Percentiles rank a stretch among this genome's conserved stretches.
phyloP scores from a whole-genome alignment of 2,797 vertebrate species.

The Bradypodion pumilum region DNA sequence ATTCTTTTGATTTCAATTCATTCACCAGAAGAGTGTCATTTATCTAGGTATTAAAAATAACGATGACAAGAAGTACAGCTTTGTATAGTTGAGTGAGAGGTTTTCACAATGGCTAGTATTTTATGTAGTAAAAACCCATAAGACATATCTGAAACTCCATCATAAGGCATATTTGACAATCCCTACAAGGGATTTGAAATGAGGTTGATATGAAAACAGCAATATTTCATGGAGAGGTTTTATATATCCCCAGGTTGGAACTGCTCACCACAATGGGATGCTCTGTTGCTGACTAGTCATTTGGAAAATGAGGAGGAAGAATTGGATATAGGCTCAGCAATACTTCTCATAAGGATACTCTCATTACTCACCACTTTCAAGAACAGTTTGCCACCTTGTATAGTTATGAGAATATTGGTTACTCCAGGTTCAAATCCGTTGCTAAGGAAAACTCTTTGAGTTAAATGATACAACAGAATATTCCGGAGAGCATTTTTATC shows the following conservation, averaged over 20 bases:
- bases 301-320: neutral
- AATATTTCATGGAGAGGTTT: neutral
- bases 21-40: conserved; percentile 88
- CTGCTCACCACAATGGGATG: neutral
- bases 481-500: conserved; percentile 88
- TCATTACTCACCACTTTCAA: conserved; percentile 85
- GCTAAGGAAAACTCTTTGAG: conserved; percentile 87
- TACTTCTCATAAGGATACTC: neutral
- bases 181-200: neutral
- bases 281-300: neutral
- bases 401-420: conserved; percentile 92
- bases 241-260: neutral
- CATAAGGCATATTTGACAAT: neutral
- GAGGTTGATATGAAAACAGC: neutral
- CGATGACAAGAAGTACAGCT: conserved; percentile 23
- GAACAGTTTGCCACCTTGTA: conserved; percentile 90
- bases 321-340: neutral
- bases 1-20: conserved; percentile 81
- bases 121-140: neutral
- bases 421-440: conserved; percentile 91
- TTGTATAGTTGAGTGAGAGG: neutral
- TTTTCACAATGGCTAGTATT: neutral
- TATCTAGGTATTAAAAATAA: conserved; percentile 72
- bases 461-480: conserved; percentile 94
- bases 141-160: too few relatives aligned